phyloP scores from a whole-genome alignment of 1,140 invertebrate species.

The Temnothorax longispinosus region DNA sequence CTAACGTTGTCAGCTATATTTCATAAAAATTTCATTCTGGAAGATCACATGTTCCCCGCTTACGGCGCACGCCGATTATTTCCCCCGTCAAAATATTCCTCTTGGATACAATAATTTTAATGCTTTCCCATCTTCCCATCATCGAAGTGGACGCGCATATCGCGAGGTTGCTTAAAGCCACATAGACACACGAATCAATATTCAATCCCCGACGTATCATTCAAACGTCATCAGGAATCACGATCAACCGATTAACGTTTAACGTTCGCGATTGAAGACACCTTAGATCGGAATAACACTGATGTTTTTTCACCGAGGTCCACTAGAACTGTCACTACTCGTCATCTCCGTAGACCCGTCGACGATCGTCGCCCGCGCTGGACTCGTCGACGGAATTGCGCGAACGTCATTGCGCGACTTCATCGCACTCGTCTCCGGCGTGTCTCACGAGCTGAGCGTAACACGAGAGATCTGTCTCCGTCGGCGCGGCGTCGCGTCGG shows the following conservation, averaged over 20 bases:
- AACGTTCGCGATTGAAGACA: neutral
- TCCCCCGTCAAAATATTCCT: neutral
- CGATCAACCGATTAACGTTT: neutral
- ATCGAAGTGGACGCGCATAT: neutral
- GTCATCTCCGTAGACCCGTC: neutral
- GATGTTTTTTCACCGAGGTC: neutral
- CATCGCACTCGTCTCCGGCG: slow-evolving; percentile 9
- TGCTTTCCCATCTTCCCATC: neutral
- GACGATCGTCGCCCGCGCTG: slow-evolving; percentile 2
- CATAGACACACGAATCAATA: slow-evolving; percentile 40
- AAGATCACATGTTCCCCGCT: neutral
- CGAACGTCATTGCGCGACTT: slow-evolving; percentile 43
- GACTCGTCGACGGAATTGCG: neutral
- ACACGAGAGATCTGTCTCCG: neutral
- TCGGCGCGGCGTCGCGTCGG: neutral
- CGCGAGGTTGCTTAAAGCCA: slow-evolving; percentile 17
- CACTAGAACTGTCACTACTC: neutral
- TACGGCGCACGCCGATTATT: neutral
- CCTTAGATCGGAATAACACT: neutral
- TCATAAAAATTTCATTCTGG: neutral
- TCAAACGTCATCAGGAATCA: neutral
- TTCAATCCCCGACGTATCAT: slow-evolving; percentile 22
- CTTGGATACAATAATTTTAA: neutral
- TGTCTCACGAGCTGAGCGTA: neutral
- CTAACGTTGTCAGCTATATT: neutral